Conservation (phyloP, 1,140 invertebrate genomes). For the Portunus trituberculatus region DNA sequence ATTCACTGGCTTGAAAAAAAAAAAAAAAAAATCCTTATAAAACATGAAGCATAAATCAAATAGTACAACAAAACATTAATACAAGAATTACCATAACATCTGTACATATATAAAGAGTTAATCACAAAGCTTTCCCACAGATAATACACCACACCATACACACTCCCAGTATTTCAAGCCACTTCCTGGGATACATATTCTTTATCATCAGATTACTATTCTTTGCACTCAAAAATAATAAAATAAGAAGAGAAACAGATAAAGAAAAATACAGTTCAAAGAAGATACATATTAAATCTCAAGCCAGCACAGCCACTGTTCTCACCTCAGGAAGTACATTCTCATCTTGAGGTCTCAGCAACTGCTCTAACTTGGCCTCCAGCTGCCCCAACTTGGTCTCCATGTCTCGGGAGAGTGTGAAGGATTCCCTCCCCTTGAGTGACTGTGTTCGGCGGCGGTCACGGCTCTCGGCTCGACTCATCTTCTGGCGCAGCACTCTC, state of each 20-base stretch:
- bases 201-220: too few species aligned
- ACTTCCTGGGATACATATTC: too few species aligned
- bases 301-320: too few species aligned
- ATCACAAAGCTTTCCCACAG: too few species aligned
- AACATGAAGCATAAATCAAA: background rate
- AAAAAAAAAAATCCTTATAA: too few species aligned
- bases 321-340: constrained; percentile 76
- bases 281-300: too few species aligned
- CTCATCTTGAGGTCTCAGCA: constrained; percentile 80
- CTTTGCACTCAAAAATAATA: too few species aligned
- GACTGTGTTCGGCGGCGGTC: constrained; percentile 90
- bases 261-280: too few species aligned
- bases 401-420: constrained; percentile 89
- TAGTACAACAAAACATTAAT: background rate
- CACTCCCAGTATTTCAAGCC: too few species aligned
- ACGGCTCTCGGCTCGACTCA: constrained; percentile 88
- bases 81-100: background rate
- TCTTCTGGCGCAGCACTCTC: constrained; percentile 88
- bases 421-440: constrained; percentile 88
- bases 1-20: too few species aligned
- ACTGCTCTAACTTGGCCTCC: constrained; percentile 86
- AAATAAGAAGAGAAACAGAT: too few species aligned
- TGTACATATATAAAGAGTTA: background rate
- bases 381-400: constrained; percentile 90
- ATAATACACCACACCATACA: too few species aligned